Evolutionary conservation across 1,140 invertebrate species (phyloP).

Genomic region (Plutomurus gul): DNA sequence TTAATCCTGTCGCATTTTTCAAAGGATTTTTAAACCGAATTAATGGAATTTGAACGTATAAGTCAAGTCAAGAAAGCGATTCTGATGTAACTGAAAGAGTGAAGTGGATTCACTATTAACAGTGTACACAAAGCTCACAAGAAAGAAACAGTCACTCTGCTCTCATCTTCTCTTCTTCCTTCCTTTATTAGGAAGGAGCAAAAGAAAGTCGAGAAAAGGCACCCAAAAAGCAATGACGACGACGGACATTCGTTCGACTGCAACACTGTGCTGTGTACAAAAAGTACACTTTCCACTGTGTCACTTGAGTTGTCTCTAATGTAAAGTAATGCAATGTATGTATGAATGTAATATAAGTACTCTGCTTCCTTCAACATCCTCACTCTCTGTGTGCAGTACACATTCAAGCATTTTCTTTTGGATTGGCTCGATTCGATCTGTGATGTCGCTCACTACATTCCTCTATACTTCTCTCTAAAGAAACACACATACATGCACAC

Average conservation of each 20-base stretch:
- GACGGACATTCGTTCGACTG: not conserved
- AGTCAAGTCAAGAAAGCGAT: conserved; percentile 19
- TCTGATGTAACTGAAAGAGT: no score
- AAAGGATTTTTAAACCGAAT: conserved; percentile 5
- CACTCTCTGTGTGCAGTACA: not conserved
- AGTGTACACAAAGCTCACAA: not conserved
- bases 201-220: not conserved
- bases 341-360: not conserved
- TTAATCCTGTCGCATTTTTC: not conserved
- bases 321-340: conserved; percentile 19
- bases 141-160: not conserved
- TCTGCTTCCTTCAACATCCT: not conserved
- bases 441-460: not conserved
- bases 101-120: no score
- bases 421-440: conserved; percentile 11
- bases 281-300: not conserved
- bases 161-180: not conserved
- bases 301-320: not conserved
- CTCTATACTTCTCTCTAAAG: conserved; percentile 1
- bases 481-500: not conserved
- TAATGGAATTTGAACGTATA: conserved; percentile 2
- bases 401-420: not conserved
- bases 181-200: not conserved
- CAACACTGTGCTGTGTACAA: not conserved
- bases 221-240: not conserved